Evolutionary conservation across 1,140 invertebrate genomes (phyloP).

Genomic region (Zaprionus africanus): DNA sequence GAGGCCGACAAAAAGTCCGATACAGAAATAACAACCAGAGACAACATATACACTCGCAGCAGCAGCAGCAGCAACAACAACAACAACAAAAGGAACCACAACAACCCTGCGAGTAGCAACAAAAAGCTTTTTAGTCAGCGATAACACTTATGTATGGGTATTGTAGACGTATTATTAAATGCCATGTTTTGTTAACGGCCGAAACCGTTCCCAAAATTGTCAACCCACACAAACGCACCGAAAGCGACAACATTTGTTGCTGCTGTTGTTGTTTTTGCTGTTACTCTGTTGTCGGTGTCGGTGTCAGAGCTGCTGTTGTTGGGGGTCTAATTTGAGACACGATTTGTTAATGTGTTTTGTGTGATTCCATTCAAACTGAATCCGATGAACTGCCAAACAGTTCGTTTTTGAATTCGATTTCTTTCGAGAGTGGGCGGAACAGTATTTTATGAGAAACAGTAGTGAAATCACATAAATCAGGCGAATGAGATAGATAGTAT

Average conservation of each 20-base stretch:
- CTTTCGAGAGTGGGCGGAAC: background rate
- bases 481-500: background rate
- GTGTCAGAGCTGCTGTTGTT: constrained; percentile 56
- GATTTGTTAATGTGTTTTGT: constrained; percentile 76
- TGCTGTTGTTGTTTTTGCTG: constrained; percentile 44
- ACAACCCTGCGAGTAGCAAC: constrained; percentile 63
- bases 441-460: constrained; percentile 3
- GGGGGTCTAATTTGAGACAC: constrained; percentile 68
- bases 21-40: constrained; percentile 66
- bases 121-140: constrained; percentile 81
- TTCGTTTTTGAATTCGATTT: constrained; percentile 11
- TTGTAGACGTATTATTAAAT: constrained; percentile 82
- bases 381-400: constrained; percentile 18
- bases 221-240: constrained; percentile 61
- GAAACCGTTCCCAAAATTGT: constrained; percentile 80
- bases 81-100: constrained; percentile 25
- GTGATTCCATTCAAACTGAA: constrained; percentile 35
- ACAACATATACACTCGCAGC: constrained; percentile 52
- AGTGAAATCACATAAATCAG: background rate
- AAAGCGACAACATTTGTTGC: constrained; percentile 64
- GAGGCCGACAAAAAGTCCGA: constrained; percentile 57
- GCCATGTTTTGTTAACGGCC: constrained; percentile 81
- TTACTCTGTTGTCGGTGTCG: constrained; percentile 47
- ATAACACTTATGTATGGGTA: constrained; percentile 76
- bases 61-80: constrained; percentile 14